phyloP scores from a whole-genome alignment of 2,113 vertebrate species.

The Pterophyllum scalare region DNA sequence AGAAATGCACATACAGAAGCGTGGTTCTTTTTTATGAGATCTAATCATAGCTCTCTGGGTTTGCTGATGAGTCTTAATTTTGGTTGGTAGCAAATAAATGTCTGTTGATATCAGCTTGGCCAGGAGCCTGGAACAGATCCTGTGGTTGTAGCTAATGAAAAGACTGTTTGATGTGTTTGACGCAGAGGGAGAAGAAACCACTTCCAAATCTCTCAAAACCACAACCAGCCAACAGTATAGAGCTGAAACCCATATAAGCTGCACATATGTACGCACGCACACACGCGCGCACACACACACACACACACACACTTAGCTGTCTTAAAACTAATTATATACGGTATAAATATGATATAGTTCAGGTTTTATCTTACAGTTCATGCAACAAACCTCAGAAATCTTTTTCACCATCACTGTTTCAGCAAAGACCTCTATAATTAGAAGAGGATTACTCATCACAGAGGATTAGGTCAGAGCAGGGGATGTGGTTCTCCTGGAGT shows the following conservation, averaged over 20 bases:
- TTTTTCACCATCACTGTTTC: neutral
- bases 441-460: constrained; percentile 40
- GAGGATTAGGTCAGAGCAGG: constrained; percentile 28
- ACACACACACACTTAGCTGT: neutral
- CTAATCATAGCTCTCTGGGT: constrained; percentile 58
- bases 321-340: constrained; percentile 29
- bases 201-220: constrained; percentile 51
- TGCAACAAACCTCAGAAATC: constrained; percentile 7
- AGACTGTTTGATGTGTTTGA: constrained; percentile 60
- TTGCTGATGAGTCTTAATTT: constrained; percentile 70
- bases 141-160: constrained; percentile 59
- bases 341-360: neutral
- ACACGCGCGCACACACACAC: neutral
- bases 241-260: constrained; percentile 9
- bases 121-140: constrained; percentile 49
- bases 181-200: constrained; percentile 28
- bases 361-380: constrained; percentile 17
- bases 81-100: constrained; percentile 53
- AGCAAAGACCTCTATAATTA: constrained; percentile 41
- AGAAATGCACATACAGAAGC: constrained; percentile 3
- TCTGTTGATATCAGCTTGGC: constrained; percentile 61
- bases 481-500: constrained; percentile 37
- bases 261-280: neutral
- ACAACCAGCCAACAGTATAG: constrained; percentile 24
- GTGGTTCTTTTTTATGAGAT: constrained; percentile 18